phyloP scores from a whole-genome alignment of 2,888 invertebrate genomes.

The Plagodis pulveraria region DNA sequence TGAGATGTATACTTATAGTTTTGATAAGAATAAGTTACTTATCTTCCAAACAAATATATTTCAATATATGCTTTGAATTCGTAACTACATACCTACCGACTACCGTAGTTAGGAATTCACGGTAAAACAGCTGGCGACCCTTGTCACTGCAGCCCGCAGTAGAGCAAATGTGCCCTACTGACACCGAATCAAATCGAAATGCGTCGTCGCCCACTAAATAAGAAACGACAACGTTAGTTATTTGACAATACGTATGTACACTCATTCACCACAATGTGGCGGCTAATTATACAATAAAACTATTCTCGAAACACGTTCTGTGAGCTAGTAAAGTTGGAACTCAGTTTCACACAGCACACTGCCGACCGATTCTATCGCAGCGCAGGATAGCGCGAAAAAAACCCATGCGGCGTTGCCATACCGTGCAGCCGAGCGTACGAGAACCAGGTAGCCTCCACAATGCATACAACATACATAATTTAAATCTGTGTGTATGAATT shows the following conservation, averaged over 20 bases:
- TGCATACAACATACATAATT: slow-evolving; percentile 61
- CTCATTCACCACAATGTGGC: slow-evolving; percentile 56
- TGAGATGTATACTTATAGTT: too few species aligned
- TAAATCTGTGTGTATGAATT: slow-evolving; percentile 57
- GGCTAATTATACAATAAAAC: slow-evolving; percentile 59
- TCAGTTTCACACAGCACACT: slow-evolving; percentile 66
- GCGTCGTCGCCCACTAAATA: slow-evolving; percentile 59
- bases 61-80: too few species aligned
- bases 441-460: slow-evolving; percentile 76
- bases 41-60: too few species aligned
- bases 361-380: slow-evolving; percentile 53
- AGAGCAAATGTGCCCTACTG: slow-evolving; percentile 70
- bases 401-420: slow-evolving; percentile 80
- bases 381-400: slow-evolving; percentile 77
- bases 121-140: too few species aligned
- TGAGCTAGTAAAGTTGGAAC: slow-evolving; percentile 50
- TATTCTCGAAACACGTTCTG: slow-evolving; percentile 62
- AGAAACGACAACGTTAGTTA: slow-evolving; percentile 52
- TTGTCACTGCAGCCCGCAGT: slow-evolving; percentile 50
- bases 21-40: too few species aligned
- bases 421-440: slow-evolving; percentile 76
- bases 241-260: slow-evolving; percentile 49
- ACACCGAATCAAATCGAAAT: slow-evolving; percentile 75
- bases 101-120: too few species aligned
- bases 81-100: too few species aligned